Evolutionary conservation across 2,888 invertebrate genomes (phyloP).

Genomic region (Antheraea yamamai): DNA sequence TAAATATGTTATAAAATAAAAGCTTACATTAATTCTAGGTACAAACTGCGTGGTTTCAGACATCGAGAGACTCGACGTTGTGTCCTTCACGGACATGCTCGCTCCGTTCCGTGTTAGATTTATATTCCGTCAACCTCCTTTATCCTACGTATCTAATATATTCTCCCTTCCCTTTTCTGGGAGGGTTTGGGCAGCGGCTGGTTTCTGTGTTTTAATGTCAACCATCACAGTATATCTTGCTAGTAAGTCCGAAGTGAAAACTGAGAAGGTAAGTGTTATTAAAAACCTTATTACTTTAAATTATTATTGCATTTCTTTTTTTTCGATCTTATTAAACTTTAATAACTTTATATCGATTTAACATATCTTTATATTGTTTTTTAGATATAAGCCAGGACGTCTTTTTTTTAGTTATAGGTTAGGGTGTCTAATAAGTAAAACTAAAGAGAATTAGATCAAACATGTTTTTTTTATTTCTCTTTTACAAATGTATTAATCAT

Average conservation of each 20-base stretch:
- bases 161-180: constrained; percentile 84
- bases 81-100: constrained; percentile 73
- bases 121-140: constrained; percentile 85
- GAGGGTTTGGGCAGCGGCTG: constrained; percentile 82
- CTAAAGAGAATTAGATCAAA: too few relatives aligned
- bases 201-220: constrained; percentile 61
- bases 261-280: constrained; percentile 38
- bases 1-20: background rate
- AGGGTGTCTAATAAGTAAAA: too few relatives aligned
- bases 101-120: constrained; percentile 74
- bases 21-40: constrained; percentile 41
- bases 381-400: too few relatives aligned
- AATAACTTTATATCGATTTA: too few relatives aligned
- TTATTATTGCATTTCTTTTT: too few relatives aligned
- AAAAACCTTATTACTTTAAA: background rate
- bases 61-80: constrained; percentile 51
- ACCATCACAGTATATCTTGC: constrained; percentile 59
- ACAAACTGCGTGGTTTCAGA: constrained; percentile 53
- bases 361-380: too few relatives aligned
- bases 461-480: too few relatives aligned
- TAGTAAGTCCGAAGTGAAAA: constrained; percentile 55
- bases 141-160: constrained; percentile 85
- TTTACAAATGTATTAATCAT: too few relatives aligned
- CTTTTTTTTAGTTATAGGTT: too few relatives aligned
- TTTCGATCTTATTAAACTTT: too few relatives aligned